Evolutionary conservation across 2,113 vertebrate genomes (phyloP).

Genomic region (Periophthalmus modestus): DNA sequence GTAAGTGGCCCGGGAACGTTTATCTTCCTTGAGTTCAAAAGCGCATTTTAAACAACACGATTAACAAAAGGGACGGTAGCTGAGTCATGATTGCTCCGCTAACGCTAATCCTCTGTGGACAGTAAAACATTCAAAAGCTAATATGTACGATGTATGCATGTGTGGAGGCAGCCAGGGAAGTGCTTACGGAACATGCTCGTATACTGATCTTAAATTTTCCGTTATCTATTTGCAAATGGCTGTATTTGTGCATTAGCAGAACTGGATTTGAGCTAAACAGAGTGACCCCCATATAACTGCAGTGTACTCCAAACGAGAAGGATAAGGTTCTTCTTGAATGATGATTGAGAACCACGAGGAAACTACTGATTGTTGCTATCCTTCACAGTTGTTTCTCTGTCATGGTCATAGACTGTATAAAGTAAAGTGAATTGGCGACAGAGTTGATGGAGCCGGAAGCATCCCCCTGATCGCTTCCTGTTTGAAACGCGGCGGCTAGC

Average conservation of each 20-base stretch:
- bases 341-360: too few relatives aligned
- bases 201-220: conserved; percentile 68
- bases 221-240: conserved; percentile 72
- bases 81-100: conserved; percentile 37
- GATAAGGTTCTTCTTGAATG: background rate
- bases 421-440: too few relatives aligned
- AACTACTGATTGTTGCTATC: too few relatives aligned
- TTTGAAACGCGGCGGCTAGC: too few relatives aligned
- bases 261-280: conserved; percentile 42
- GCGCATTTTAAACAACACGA: conserved; percentile 9
- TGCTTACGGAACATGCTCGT: conserved; percentile 58
- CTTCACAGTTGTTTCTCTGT: too few relatives aligned
- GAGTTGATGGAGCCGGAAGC: too few relatives aligned
- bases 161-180: conserved; percentile 55
- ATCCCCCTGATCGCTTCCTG: too few relatives aligned
- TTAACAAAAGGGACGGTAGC: conserved; percentile 22
- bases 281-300: conserved; percentile 39
- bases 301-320: background rate
- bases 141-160: conserved; percentile 15
- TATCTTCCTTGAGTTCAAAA: conserved; percentile 10
- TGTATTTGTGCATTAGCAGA: conserved; percentile 69
- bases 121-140: conserved; percentile 30
- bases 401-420: too few relatives aligned
- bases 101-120: conserved; percentile 39
- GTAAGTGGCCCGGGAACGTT: conserved; percentile 25